Conservation (phyloP, 2,797 vertebrate species). For the Hafferia zeledoni region DNA sequence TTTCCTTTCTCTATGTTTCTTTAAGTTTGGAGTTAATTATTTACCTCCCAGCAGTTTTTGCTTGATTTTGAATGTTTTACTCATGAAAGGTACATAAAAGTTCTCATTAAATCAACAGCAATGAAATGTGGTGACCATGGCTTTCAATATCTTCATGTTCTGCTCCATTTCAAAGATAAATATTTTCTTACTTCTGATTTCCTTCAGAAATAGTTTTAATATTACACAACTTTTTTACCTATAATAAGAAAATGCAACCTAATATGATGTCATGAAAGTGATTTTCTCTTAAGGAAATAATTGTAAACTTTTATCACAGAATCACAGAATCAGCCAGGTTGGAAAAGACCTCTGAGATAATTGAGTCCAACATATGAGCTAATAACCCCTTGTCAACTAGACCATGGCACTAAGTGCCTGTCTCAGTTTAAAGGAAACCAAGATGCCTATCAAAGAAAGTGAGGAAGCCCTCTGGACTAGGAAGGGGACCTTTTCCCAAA, state of each 20-base stretch:
- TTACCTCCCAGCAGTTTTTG: not conserved
- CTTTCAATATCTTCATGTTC: not conserved
- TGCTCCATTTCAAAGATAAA: not conserved
- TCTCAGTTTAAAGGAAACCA: too few species aligned
- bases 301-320: not conserved
- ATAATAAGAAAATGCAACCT: not conserved
- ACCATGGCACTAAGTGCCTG: too few species aligned
- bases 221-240: not conserved
- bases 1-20: not conserved
- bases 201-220: not conserved
- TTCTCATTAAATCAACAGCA: not conserved
- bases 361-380: too few species aligned
- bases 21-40: not conserved
- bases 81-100: not conserved
- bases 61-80: not conserved
- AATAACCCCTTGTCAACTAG: too few species aligned
- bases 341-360: too few species aligned
- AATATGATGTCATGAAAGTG: not conserved
- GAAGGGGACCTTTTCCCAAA: too few species aligned
- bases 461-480: too few species aligned
- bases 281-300: not conserved
- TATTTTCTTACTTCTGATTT: not conserved
- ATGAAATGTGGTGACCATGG: not conserved
- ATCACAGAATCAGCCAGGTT: too few species aligned
- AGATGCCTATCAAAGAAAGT: too few species aligned